Conservation (phyloP, 2,113 vertebrate species). For the Neogobius melanostomus region DNA sequence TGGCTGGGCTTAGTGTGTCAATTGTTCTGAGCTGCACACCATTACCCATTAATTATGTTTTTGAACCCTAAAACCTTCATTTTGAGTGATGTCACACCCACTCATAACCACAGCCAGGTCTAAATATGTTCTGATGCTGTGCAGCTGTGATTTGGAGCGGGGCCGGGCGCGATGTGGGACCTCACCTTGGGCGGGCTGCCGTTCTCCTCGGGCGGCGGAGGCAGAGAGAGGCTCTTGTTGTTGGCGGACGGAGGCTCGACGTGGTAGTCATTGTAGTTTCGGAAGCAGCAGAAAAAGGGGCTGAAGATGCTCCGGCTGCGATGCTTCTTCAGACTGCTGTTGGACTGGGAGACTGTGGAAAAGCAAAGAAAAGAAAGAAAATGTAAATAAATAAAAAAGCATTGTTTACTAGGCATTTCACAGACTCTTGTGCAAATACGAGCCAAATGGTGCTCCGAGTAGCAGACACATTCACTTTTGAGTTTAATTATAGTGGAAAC, state of each 20-base stretch:
- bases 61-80: too few relatives aligned
- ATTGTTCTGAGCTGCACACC: neutral
- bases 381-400: neutral
- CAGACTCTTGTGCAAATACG: neutral
- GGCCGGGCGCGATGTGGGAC: slow-evolving; percentile 22
- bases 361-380: slow-evolving; percentile 10
- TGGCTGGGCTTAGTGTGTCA: slow-evolving; percentile 12
- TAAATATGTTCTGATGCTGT: neutral
- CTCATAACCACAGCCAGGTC: neutral
- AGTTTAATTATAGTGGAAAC: slow-evolving; percentile 19
- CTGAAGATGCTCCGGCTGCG: slow-evolving; percentile 93
- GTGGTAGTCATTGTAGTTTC: slow-evolving; percentile 93
- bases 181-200: slow-evolving; percentile 92
- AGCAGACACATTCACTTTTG: slow-evolving; percentile 15
- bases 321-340: slow-evolving; percentile 93
- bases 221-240: slow-evolving; percentile 84
- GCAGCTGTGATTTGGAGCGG: slow-evolving; percentile 15
- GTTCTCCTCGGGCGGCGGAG: slow-evolving; percentile 91
- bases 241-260: slow-evolving; percentile 84
- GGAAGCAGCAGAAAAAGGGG: slow-evolving; percentile 98
- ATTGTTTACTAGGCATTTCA: slow-evolving; percentile 8
- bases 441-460: neutral
- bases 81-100: too few relatives aligned
- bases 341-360: slow-evolving; percentile 84
- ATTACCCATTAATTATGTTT: too few relatives aligned